A percentile compares a stretch with the other conserved stretches of the same genome.
These are phyloP conservation scores for Scaptomyza graminum DNA, from an alignment of 1,140 invertebrate species.

Conservation along the genomic window DNA sequence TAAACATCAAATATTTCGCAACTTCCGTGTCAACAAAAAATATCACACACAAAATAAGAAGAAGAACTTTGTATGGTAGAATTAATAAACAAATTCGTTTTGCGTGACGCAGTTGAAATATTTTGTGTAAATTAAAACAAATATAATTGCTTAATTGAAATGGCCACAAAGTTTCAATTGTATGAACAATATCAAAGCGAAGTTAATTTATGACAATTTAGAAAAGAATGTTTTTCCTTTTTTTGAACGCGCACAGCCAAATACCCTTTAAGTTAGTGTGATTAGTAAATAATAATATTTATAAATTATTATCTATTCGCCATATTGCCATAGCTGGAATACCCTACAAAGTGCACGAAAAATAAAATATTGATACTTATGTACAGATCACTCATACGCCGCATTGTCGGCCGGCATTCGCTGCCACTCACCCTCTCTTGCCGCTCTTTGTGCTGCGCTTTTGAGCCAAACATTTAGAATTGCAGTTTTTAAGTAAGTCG, in stretches of 20 bases:
- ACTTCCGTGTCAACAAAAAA: neutral
- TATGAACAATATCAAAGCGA: neutral
- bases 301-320: too few relatives aligned
- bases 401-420: slow-evolving; percentile 52
- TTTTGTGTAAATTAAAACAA: slow-evolving; percentile 1
- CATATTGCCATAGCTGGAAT: too few relatives aligned
- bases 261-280: neutral
- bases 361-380: neutral
- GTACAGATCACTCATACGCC: slow-evolving; percentile 62
- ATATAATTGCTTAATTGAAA: slow-evolving; percentile 6
- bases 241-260: neutral
- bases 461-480: slow-evolving; percentile 1
- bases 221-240: neutral
- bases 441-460: neutral
- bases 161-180: slow-evolving; percentile 15
- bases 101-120: slow-evolving; percentile 5
- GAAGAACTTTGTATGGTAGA: neutral
- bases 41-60: neutral
- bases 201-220: neutral
- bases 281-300: too few relatives aligned
- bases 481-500: neutral
- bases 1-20: neutral
- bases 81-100: slow-evolving; percentile 2
- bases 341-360: neutral
- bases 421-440: slow-evolving; percentile 3